phyloP scores from a whole-genome alignment of 2,113 vertebrate genomes.

The Henicopernis longicauda region DNA sequence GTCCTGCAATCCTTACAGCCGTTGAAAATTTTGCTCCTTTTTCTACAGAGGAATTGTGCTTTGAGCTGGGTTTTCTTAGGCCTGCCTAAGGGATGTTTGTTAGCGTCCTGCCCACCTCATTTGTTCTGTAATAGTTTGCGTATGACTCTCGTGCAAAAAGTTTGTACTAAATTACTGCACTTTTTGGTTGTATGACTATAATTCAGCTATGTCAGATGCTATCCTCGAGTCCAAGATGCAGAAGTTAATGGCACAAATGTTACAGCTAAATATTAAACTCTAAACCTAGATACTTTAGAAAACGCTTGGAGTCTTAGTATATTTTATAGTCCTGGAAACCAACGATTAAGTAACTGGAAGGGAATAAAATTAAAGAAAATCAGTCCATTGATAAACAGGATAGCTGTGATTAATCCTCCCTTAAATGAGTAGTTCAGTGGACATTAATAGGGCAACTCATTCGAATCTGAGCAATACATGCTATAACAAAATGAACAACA shows the following conservation, averaged over 20 bases:
- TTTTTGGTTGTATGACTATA: not conserved
- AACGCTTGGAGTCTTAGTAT: not conserved
- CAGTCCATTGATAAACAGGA: not conserved
- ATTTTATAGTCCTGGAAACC: not conserved
- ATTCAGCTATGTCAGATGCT: not conserved
- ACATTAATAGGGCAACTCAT: not conserved
- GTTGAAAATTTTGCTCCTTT: not conserved
- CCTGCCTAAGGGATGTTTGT: not conserved
- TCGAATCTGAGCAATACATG: not conserved
- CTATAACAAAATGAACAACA: not conserved
- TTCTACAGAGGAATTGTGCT: not conserved
- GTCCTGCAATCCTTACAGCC: not conserved
- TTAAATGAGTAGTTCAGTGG: not conserved
- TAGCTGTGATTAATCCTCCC: constrained; percentile 21
- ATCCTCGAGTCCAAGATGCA: not conserved
- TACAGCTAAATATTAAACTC: not conserved
- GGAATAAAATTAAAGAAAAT: constrained; percentile 20
- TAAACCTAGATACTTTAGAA: not conserved
- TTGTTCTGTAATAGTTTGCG: not conserved
- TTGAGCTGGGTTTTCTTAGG: not conserved
- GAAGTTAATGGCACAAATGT: not conserved
- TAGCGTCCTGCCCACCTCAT: not conserved
- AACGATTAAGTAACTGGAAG: not conserved
- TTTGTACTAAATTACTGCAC: not conserved
- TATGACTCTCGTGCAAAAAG: not conserved